Conservation (phyloP, 2,113 vertebrate genomes). For the Otocyon megalotis region DNA sequence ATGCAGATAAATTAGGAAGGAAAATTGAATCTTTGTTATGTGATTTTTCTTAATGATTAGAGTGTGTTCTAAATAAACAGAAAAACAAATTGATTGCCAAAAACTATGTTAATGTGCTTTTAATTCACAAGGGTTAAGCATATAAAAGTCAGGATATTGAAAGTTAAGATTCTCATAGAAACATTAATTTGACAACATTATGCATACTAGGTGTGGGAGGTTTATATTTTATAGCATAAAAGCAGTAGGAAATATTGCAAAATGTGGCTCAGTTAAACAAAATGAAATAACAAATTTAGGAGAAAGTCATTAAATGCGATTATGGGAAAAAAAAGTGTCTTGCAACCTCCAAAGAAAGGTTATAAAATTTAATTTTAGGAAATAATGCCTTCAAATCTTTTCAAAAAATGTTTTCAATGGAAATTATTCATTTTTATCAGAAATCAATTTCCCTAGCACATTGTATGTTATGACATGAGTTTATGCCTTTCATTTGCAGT, state of each 20-base stretch:
- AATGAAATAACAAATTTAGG: constrained; percentile 63
- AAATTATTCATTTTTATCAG: constrained; percentile 23
- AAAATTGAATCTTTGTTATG: constrained; percentile 66
- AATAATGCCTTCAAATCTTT: constrained; percentile 40
- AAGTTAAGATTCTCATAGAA: constrained; percentile 71
- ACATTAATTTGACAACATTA: constrained; percentile 77
- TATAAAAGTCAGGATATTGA: constrained; percentile 69
- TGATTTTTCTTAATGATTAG: constrained; percentile 73
- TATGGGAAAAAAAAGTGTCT: constrained; percentile 49
- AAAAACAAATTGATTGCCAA: constrained; percentile 69
- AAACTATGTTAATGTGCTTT: constrained; percentile 70
- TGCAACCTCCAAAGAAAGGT: neutral
- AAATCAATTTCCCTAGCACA: constrained; percentile 9
- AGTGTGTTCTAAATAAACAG: constrained; percentile 67
- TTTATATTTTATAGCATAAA: constrained; percentile 70
- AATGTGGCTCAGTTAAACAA: constrained; percentile 58
- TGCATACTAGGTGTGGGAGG: constrained; percentile 61
- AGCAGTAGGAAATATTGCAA: constrained; percentile 57
- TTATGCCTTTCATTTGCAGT: constrained; percentile 4
- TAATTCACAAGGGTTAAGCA: constrained; percentile 74
- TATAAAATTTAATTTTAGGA: constrained; percentile 57
- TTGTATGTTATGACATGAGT: neutral
- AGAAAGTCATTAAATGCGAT: constrained; percentile 63
- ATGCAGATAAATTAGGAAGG: constrained; percentile 58
- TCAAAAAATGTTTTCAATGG: neutral